phyloP scores from a whole-genome alignment of 2,113 vertebrate genomes.

The Neolamprologus brichardi region DNA sequence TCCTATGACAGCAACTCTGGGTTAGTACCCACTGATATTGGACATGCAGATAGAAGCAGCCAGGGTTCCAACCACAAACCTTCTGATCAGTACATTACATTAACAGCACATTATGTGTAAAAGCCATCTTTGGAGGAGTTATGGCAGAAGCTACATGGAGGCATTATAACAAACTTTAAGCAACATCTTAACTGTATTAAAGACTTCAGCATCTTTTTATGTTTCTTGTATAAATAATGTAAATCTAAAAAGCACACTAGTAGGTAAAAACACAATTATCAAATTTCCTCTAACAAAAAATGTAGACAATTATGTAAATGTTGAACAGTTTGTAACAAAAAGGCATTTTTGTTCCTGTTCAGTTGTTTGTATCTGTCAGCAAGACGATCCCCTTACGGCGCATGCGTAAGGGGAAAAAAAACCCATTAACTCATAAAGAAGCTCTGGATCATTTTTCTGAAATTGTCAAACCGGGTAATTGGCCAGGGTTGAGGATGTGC shows the following conservation, averaged over 20 bases:
- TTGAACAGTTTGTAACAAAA: background rate
- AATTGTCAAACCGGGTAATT: background rate
- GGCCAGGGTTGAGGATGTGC: background rate
- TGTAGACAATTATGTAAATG: background rate
- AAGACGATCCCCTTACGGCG: rapidly evolving
- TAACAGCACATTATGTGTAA: background rate
- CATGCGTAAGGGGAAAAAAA: rapidly evolving
- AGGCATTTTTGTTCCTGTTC: background rate
- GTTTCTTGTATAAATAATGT: background rate
- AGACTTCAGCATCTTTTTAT: background rate
- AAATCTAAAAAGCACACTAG: rapidly evolving
- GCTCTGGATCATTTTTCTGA: background rate
- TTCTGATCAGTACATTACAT: background rate
- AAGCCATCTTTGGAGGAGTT: background rate
- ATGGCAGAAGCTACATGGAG: background rate
- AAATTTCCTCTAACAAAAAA: background rate
- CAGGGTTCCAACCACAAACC: background rate
- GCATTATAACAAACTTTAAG: background rate
- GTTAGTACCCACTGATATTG: background rate
- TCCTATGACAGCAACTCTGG: background rate
- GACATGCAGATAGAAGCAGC: background rate
- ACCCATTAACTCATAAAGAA: rapidly evolving
- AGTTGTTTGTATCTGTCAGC: background rate
- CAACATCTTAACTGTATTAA: background rate
- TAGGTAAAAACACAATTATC: background rate